Evolutionary conservation across 2,113 vertebrate species (phyloP).

Genomic region (Marmota monax): DNA sequence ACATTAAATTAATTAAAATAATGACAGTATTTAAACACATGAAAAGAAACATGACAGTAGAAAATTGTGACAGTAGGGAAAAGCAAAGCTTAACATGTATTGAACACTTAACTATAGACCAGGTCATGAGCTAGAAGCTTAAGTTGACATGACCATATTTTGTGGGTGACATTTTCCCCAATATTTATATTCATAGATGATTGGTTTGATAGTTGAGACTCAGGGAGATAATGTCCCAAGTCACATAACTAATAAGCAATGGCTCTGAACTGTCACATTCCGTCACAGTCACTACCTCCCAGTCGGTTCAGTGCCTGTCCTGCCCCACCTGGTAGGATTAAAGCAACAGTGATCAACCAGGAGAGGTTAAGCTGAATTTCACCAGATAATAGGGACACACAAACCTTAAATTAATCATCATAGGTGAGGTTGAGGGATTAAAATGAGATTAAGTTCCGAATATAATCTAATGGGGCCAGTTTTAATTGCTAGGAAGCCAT

Average conservation of each 20-base stretch:
- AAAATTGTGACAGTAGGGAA: not conserved
- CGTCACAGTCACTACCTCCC: not conserved
- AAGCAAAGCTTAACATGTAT: not conserved
- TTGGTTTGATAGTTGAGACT: not conserved
- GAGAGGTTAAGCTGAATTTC: constrained; percentile 1
- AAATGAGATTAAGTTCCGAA: not conserved
- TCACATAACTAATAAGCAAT: not conserved
- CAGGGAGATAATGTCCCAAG: not conserved
- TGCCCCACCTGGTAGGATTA: not conserved
- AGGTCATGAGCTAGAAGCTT: not conserved
- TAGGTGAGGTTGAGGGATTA: not conserved
- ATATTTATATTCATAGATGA: not conserved
- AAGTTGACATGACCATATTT: not conserved
- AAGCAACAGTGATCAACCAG: not conserved
- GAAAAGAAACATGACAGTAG: not conserved
- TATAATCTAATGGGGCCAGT: not conserved
- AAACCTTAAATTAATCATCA: not conserved
- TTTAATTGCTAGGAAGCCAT: not conserved
- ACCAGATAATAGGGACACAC: not conserved
- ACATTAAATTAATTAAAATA: not conserved
- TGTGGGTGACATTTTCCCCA: not conserved
- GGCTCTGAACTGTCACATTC: not conserved
- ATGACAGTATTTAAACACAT: not conserved
- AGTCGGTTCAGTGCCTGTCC: not conserved
- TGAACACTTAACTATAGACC: not conserved